These are phyloP conservation scores for Cochlearius cochlearius DNA, from an alignment of 2,113 vertebrate species.

Conservation along the genomic window DNA sequence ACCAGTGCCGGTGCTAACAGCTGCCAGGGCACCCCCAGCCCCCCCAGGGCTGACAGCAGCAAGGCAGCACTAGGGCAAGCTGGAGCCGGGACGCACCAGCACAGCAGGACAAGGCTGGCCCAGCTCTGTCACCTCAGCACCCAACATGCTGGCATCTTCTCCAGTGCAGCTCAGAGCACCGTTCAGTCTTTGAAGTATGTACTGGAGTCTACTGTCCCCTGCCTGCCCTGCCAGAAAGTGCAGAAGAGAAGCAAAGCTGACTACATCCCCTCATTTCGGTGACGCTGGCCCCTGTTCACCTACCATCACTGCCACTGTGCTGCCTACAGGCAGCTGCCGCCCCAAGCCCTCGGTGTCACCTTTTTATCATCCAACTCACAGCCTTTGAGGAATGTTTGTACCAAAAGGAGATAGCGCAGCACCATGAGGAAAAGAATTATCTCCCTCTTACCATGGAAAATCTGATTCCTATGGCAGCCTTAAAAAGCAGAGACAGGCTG, in stretches of 20 bases:
- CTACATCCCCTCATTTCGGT: rapidly evolving
- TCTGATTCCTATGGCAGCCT: not conserved
- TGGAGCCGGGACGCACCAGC: not conserved
- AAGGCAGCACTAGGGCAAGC: not conserved
- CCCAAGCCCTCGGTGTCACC: rapidly evolving
- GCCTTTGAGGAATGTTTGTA: not conserved
- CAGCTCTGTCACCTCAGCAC: not conserved
- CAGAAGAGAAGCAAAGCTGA: not conserved
- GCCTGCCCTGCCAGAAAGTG: not conserved
- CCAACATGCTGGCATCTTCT: not conserved
- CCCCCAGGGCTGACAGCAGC: not conserved
- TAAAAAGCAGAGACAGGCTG: not conserved
- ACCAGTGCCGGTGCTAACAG: not conserved
- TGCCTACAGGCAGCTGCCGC: not conserved
- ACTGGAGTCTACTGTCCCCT: slow-evolving; percentile 1
- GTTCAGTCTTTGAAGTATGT: not conserved
- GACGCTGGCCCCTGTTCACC: no score
- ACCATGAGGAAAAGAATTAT: not conserved
- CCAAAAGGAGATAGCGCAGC: not conserved
- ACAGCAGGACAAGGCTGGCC: not conserved
- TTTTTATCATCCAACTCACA: not conserved
- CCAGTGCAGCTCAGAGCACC: not conserved
- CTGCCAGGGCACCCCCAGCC: not conserved
- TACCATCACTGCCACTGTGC: rapidly evolving
- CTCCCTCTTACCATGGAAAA: not conserved